A percentile compares a stretch with the other conserved stretches of the same genome.
These are phyloP conservation scores for Donacobius atricapilla DNA, from an alignment of 2,113 vertebrate genomes.

Conservation along the genomic window DNA sequence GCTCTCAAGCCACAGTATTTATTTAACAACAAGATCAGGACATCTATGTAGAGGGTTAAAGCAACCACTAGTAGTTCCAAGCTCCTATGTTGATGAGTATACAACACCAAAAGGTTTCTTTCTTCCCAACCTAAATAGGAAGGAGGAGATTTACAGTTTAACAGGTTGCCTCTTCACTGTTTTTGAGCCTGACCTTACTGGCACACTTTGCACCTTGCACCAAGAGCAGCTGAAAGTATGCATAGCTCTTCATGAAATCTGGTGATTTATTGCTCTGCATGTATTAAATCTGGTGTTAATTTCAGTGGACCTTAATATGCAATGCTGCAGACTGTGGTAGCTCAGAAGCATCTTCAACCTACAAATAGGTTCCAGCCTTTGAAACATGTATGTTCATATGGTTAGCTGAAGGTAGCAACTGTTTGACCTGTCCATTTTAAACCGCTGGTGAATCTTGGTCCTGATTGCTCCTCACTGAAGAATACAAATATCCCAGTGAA, in stretches of 20 bases:
- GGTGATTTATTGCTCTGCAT: not conserved
- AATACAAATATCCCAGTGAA: not conserved
- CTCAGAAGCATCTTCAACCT: not conserved
- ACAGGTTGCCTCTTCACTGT: not conserved
- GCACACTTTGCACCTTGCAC: not conserved
- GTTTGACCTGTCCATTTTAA: not conserved
- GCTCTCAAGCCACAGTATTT: not conserved
- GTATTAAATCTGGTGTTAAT: not conserved
- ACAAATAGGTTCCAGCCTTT: not conserved
- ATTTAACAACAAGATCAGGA: not conserved
- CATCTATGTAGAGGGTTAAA: not conserved
- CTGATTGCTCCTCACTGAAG: not conserved
- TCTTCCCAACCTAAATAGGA: not conserved
- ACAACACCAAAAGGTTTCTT: not conserved
- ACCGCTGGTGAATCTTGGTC: not conserved
- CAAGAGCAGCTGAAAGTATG: not conserved
- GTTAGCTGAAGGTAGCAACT: not conserved
- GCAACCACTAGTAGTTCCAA: not conserved
- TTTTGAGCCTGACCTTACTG: accelerated
- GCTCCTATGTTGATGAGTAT: not conserved
- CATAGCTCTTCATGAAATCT: not conserved
- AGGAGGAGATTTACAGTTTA: not conserved
- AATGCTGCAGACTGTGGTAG: not conserved
- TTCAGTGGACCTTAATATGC: not conserved
- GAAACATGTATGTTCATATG: not conserved